Evolutionary conservation across 2,113 vertebrate species (phyloP).

Genomic region (Melanostigma gelatinosum): DNA sequence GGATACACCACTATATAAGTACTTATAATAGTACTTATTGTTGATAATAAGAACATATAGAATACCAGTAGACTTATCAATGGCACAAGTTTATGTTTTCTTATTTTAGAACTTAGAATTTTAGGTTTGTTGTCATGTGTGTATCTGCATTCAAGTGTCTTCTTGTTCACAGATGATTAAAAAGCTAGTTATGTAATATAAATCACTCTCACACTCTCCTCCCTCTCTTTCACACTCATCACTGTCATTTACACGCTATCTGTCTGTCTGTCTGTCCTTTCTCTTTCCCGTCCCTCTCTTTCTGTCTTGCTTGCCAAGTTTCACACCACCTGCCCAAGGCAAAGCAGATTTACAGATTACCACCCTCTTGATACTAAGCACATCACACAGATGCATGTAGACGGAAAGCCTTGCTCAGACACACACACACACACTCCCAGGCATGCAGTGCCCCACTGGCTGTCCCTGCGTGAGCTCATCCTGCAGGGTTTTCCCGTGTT

Average conservation of each 20-base stretch:
- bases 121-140: conserved; percentile 16
- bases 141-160: conserved; percentile 42
- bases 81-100: neutral
- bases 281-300: conserved; percentile 28
- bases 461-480: conserved; percentile 60
- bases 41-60: neutral
- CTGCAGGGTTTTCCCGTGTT: conserved; percentile 54
- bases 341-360: conserved; percentile 85
- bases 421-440: conserved; percentile 14
- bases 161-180: conserved; percentile 58
- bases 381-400: conserved; percentile 67
- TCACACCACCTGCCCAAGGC: conserved; percentile 77
- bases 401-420: conserved; percentile 28
- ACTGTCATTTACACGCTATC: conserved; percentile 50
- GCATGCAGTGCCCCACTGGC: conserved; percentile 44
- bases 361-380: conserved; percentile 71
- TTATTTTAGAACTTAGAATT: conserved; percentile 3
- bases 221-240: conserved; percentile 60
- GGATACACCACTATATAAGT: neutral
- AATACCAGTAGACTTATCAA: neutral
- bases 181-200: conserved; percentile 75
- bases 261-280: conserved; percentile 15
- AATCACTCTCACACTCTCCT: conserved; percentile 41
- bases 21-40: neutral
- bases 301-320: conserved; percentile 69